Percentiles rank a stretch among this genome's conserved stretches.
These are phyloP conservation scores for Smithornis capensis DNA, from an alignment of 2,113 vertebrate species.

Conservation along the genomic window DNA sequence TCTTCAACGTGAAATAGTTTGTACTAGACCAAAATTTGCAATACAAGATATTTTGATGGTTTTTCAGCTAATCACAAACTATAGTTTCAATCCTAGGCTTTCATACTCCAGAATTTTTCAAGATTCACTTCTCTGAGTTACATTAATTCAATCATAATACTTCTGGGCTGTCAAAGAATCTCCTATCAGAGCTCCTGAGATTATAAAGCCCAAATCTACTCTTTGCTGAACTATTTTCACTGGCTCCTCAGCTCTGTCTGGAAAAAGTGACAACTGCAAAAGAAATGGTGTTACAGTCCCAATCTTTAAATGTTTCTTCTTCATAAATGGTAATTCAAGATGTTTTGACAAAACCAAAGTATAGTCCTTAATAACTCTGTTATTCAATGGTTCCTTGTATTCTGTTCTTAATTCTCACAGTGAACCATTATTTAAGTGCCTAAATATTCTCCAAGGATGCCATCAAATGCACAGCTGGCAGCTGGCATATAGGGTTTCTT, in stretches of 20 bases:
- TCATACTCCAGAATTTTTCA: not conserved
- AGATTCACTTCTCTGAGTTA: not conserved
- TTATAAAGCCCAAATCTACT: not conserved
- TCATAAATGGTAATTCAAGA: slow-evolving; percentile 13
- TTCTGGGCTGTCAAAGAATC: not conserved
- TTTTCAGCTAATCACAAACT: not conserved
- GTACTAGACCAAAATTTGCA: not conserved
- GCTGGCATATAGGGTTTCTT: not conserved
- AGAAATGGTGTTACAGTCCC: not conserved
- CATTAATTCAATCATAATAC: not conserved
- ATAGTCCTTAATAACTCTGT: not conserved
- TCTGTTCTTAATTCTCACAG: not conserved
- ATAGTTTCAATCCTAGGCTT: not conserved
- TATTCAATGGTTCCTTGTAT: not conserved
- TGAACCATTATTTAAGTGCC: not conserved
- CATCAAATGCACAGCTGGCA: slow-evolving; percentile 7
- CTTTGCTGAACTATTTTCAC: not conserved
- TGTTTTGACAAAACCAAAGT: not conserved
- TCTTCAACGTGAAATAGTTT: not conserved
- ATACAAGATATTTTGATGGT: not conserved
- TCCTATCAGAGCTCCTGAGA: not conserved
- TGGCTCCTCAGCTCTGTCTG: not conserved
- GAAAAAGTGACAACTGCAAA: not conserved
- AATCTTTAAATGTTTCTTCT: not conserved
- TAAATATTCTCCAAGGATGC: not conserved